Evolutionary conservation across 2,888 invertebrate genomes (phyloP).

Genomic region (Tetragonisca angustula): DNA sequence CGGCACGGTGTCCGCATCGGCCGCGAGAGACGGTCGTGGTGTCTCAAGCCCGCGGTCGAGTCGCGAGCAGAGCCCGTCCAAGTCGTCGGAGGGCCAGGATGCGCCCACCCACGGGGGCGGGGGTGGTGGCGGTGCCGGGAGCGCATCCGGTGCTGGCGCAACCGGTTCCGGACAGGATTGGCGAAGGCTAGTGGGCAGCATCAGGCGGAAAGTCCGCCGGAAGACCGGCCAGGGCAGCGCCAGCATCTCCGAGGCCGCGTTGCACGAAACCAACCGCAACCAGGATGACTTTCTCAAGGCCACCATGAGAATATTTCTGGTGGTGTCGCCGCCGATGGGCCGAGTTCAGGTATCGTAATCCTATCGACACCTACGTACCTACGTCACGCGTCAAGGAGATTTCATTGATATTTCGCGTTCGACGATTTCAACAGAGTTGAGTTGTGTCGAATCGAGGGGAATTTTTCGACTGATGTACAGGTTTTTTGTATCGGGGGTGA

Average conservation of each 20-base stretch:
- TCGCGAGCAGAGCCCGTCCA: slow-evolving; percentile 80
- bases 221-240: slow-evolving; percentile 74
- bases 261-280: slow-evolving; percentile 80
- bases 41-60: slow-evolving; percentile 79
- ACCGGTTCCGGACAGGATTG: slow-evolving; percentile 79
- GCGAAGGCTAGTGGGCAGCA: slow-evolving; percentile 83
- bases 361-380: too few species aligned
- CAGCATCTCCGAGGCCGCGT: slow-evolving; percentile 70
- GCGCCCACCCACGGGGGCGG: slow-evolving; percentile 68
- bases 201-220: slow-evolving; percentile 81
- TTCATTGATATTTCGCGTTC: too few species aligned
- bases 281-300: slow-evolving; percentile 90
- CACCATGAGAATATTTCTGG: slow-evolving; percentile 90
- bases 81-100: slow-evolving; percentile 68
- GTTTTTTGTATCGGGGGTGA: neutral
- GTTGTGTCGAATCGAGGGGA: neutral
- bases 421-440: neutral
- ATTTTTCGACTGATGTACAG: neutral
- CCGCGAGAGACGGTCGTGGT: slow-evolving; percentile 73
- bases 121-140: slow-evolving; percentile 61
- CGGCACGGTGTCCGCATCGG: slow-evolving; percentile 80
- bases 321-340: slow-evolving; percentile 89
- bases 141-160: slow-evolving; percentile 60
- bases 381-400: too few species aligned
- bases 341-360: slow-evolving; percentile 85